These are phyloP conservation scores for Papio anubis DNA, from an alignment of 2,113 vertebrate species.

Conservation along the genomic window DNA sequence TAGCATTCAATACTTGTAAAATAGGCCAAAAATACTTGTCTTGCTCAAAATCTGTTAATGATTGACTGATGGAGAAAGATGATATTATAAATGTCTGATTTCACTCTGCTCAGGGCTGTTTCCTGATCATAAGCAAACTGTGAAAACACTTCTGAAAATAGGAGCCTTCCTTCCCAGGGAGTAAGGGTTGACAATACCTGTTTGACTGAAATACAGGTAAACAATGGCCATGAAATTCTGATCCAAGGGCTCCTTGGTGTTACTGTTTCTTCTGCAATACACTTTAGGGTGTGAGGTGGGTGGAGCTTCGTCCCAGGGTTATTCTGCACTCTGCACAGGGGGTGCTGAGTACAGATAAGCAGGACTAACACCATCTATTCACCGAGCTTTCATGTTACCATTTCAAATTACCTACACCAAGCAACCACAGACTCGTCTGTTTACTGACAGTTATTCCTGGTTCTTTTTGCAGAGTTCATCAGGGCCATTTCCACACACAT, in stretches of 20 bases:
- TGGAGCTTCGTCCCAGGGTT: neutral
- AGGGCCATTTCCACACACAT: neutral
- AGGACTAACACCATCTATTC: neutral
- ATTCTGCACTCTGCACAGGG: neutral
- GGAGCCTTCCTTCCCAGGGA: neutral
- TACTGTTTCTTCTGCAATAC: neutral
- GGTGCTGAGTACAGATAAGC: neutral
- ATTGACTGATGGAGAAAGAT: neutral
- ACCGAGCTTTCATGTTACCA: neutral
- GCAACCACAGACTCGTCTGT: neutral
- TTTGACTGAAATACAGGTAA: neutral
- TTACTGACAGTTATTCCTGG: neutral
- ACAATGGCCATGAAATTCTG: neutral
- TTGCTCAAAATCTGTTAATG: slow-evolving; percentile 26
- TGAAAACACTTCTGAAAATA: slow-evolving; percentile 4
- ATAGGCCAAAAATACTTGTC: neutral
- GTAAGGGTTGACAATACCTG: neutral
- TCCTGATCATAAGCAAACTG: neutral
- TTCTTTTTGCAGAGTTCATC: neutral
- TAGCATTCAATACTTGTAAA: neutral
- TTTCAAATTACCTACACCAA: neutral
- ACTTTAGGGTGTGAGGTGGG: neutral
- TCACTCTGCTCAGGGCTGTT: neutral
- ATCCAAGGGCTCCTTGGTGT: neutral
- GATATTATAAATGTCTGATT: neutral